These are phyloP conservation scores for Malurus splendens DNA, from an alignment of 2,797 vertebrate species.

Conservation along the genomic window DNA sequence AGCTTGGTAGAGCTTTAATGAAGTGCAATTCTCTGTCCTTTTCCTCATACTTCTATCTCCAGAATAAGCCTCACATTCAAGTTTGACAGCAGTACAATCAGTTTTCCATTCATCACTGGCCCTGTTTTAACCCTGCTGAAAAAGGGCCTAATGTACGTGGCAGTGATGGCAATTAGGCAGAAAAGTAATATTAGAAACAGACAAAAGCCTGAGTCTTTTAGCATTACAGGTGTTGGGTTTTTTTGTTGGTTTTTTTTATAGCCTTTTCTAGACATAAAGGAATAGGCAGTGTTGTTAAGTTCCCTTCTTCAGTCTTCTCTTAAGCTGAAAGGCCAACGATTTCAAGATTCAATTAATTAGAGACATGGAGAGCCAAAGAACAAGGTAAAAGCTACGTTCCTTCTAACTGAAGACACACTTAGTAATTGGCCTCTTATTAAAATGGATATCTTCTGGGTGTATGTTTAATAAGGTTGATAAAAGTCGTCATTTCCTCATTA, in stretches of 20 bases:
- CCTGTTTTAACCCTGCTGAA: slow-evolving; percentile 96
- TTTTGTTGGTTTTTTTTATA: slow-evolving; percentile 44
- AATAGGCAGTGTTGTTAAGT: slow-evolving; percentile 85
- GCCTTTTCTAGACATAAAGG: slow-evolving; percentile 79
- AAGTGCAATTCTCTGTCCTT: slow-evolving; percentile 93
- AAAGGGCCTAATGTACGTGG: slow-evolving; percentile 89
- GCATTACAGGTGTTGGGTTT: slow-evolving; percentile 78
- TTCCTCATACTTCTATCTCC: slow-evolving; percentile 89
- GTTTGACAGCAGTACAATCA: slow-evolving; percentile 99
- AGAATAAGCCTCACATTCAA: slow-evolving; percentile 97
- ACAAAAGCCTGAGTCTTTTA: slow-evolving; percentile 86
- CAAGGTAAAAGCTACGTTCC: slow-evolving; percentile 79
- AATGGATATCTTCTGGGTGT: slow-evolving; percentile 77
- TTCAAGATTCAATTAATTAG: slow-evolving; percentile 86
- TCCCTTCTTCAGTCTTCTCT: slow-evolving; percentile 79
- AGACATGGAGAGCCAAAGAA: slow-evolving; percentile 79
- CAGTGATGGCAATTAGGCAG: slow-evolving; percentile 90
- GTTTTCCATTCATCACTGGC: slow-evolving; percentile 96
- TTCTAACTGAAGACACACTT: slow-evolving; percentile 80
- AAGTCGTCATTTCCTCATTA: slow-evolving; percentile 80
- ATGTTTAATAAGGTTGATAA: slow-evolving; percentile 79
- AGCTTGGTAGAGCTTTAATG: slow-evolving; percentile 99
- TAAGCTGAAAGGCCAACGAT: slow-evolving; percentile 79
- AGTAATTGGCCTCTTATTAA: slow-evolving; percentile 82
- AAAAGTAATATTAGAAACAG: slow-evolving; percentile 91